Base-by-base conservation (phyloP, 2,113 vertebrate genomes). In the Accipiter cooperii region DNA sequence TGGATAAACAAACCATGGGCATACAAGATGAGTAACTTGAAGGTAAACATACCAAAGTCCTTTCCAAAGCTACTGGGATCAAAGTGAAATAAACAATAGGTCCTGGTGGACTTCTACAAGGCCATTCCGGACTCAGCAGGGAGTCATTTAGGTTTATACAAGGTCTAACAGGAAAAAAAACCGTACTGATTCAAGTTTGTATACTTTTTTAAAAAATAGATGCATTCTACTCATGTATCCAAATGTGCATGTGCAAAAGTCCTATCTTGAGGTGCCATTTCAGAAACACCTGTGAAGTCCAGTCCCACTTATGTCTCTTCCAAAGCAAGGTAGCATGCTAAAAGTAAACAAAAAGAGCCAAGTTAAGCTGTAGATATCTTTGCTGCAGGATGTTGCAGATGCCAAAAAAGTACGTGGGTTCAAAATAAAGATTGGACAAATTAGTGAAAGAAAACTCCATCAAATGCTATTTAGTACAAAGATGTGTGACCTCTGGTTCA, bases 401-500 rank as follows among this genome's bases (percentile, higher is more conserved):
- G 63, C 34, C 54, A 82, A n/a, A 76, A 70, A 89, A 80, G 63
- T 55, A 26, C 0, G 0, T 42, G 38, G 20, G 44, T 80, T 89
- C 24, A 76, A 85, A 93, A 89, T 46, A 55, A 60, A 73, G 60
- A 51, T 12, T 38, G 69, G 40, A 87, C 65, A 87, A 79, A 60
- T 89, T 8, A 73, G 54, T 77, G 54, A 42, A 93, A 87, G 55
- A 85, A 84, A 91, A 60, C 44, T 44, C 65, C 47, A 76, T 75
- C 49, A 66, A 82, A 76, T 80, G 42, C 33, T 85, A 6, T 40
- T 89, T 78, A 76, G 65, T 69, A 61, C 65, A 87, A 96, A 93
- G 93, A 86, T 84, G 49, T 71, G 49, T 86, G 82, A 94, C 87
- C 87, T 95, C 84, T 90, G 70, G 47, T 90, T 94, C 84, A 88